These are phyloP conservation scores for Hydractinia echinata DNA, from an alignment of 30 jellyfish, hydroid and myxozoan species.

Conservation along the genomic window DNA sequence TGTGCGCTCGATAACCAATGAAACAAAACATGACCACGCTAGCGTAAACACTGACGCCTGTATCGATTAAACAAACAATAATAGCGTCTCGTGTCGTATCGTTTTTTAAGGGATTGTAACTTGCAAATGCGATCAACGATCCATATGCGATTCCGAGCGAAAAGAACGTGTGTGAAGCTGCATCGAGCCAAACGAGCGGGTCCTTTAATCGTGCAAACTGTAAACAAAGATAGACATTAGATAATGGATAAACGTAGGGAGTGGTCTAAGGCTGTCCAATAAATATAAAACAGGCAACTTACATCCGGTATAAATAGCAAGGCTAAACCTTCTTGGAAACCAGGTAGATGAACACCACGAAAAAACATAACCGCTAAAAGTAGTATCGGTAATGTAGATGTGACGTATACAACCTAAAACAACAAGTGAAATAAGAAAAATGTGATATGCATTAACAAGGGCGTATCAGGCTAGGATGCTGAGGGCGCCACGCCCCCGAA, in stretches of 20 bases:
- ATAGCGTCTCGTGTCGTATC: slow-evolving; percentile 97
- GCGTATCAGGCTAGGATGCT: no score
- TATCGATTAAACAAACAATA: slow-evolving; percentile 77
- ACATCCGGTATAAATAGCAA: slow-evolving; percentile 91
- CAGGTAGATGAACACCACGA: slow-evolving; percentile 93
- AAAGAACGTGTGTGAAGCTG: slow-evolving; percentile 94
- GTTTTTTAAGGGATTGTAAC: slow-evolving; percentile 92
- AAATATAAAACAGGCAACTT: not conserved
- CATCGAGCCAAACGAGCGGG: slow-evolving; percentile 90
- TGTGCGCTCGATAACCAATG: slow-evolving; percentile 95
- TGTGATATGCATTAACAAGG: no score
- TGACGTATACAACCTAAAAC: slow-evolving; percentile 84
- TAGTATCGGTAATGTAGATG: slow-evolving; percentile 85
- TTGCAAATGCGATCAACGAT: slow-evolving; percentile 92
- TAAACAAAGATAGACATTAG: not conserved
- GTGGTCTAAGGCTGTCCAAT: not conserved
- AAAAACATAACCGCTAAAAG: slow-evolving; percentile 90
- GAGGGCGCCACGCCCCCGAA: no score
- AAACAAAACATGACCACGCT: slow-evolving; percentile 95
- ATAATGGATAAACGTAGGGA: not conserved
- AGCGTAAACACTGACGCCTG: slow-evolving; percentile 97
- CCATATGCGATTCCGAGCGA: slow-evolving; percentile 99
- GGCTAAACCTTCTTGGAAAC: slow-evolving; percentile 97
- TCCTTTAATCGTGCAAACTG: slow-evolving; percentile 75
- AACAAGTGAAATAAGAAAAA: not conserved